Evolutionary conservation across 2,113 vertebrate species (phyloP).

Genomic region (Camelus dromedarius): DNA sequence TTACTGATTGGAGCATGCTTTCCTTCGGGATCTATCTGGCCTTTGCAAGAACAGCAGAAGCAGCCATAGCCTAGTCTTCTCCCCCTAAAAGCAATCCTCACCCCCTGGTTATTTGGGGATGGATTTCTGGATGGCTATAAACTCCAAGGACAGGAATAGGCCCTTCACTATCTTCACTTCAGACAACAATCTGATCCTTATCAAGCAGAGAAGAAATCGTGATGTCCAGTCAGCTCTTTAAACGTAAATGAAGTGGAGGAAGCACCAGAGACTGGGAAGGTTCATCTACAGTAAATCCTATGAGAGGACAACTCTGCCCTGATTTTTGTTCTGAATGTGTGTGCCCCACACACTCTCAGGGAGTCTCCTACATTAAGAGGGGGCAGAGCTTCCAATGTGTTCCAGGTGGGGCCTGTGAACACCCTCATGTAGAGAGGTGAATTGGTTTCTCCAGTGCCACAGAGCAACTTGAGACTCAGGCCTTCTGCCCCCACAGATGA

Average conservation of each 20-base stretch:
- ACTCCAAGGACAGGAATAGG: neutral
- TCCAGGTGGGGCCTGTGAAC: neutral
- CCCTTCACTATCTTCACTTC: neutral
- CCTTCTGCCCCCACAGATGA: neutral
- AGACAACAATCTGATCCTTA: neutral
- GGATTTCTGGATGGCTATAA: neutral
- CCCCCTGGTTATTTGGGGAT: neutral
- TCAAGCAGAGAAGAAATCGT: neutral
- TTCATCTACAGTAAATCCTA: neutral
- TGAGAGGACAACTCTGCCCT: neutral
- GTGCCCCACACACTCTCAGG: no score
- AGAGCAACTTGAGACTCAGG: neutral
- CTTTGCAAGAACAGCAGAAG: conserved; percentile 4
- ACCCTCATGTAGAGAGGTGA: neutral
- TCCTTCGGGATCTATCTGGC: conserved; percentile 27
- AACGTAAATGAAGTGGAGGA: neutral
- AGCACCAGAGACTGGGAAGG: neutral
- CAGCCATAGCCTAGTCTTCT: neutral
- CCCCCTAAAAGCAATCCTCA: neutral
- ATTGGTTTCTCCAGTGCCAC: neutral
- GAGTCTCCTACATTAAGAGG: neutral
- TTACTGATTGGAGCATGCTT: neutral
- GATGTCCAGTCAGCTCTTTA: neutral
- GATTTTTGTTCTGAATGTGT: neutral
- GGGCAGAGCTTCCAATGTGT: neutral